Percentiles rank a stretch among this genome's conserved stretches.
Conservation (phyloP, 2,797 vertebrate species). For the Cossypha dichroa region DNA sequence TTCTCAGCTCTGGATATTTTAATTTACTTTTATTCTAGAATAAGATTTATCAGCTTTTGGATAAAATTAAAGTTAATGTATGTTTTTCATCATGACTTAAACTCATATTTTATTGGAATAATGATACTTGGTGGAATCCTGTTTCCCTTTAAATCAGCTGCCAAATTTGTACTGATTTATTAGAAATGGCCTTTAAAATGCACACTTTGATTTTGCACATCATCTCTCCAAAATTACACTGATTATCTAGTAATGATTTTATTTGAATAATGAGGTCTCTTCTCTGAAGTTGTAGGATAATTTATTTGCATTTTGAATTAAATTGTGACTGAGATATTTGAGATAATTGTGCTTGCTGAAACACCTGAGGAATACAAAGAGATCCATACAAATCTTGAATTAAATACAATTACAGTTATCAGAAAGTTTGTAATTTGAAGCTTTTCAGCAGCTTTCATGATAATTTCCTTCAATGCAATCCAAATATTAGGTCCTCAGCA, state of each 20-base stretch:
- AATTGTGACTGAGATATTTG: conserved; percentile 1
- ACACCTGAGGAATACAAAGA: conserved; percentile 1
- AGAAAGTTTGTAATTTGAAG: background rate
- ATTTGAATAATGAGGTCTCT: conserved; percentile 10
- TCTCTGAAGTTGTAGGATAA: background rate
- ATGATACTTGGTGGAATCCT: background rate
- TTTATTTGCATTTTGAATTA: conserved; percentile 47
- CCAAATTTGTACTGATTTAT: background rate
- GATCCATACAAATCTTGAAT: background rate
- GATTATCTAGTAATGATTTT: conserved; percentile 32
- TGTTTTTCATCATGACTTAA: background rate
- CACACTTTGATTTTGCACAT: background rate
- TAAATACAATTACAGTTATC: background rate
- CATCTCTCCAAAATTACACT: background rate
- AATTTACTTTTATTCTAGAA: background rate
- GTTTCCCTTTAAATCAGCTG: background rate
- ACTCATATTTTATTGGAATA: background rate
- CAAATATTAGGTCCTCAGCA: background rate
- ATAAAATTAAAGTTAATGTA: background rate
- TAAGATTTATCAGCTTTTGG: background rate
- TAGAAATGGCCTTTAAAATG: background rate
- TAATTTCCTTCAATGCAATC: background rate
- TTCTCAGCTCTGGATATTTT: background rate
- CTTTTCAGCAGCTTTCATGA: background rate
- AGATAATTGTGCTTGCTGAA: conserved; percentile 8